These are phyloP conservation scores for Drosophila melanocephala DNA, from an alignment of 2,888 invertebrate species.

Conservation along the genomic window DNA sequence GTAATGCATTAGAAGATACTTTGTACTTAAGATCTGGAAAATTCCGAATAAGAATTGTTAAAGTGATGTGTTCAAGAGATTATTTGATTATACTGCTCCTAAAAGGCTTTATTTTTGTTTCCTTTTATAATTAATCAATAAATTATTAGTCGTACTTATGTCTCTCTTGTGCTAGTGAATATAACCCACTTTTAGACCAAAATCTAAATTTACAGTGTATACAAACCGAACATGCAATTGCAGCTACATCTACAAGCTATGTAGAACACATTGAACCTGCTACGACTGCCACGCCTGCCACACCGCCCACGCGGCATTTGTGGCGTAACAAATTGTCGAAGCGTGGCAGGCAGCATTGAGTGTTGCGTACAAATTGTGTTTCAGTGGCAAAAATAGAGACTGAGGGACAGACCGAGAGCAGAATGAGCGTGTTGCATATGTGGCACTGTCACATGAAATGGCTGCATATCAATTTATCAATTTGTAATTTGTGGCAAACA, in stretches of 20 bases:
- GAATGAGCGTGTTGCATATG: conserved; percentile 20
- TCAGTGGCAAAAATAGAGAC: conserved; percentile 21
- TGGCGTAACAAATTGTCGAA: conserved; percentile 70
- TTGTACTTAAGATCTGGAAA: background rate
- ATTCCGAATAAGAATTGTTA: background rate
- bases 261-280: conserved; percentile 7
- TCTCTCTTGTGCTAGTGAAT: background rate
- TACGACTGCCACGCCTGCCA: conserved; percentile 3
- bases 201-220: conserved; percentile 19
- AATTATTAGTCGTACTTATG: background rate
- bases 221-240: conserved; percentile 1
- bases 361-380: conserved; percentile 61
- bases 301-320: conserved; percentile 32
- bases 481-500: conserved; percentile 73
- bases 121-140: background rate
- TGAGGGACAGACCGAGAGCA: background rate
- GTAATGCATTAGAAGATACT: background rate
- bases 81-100: background rate
- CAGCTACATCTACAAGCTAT: conserved; percentile 3
- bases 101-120: background rate
- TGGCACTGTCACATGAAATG: conserved; percentile 36
- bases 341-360: conserved; percentile 65
- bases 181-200: too few species aligned
- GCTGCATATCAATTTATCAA: conserved; percentile 76
- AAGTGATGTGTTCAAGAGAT: background rate